Evolutionary conservation across 2,797 vertebrate genomes (phyloP).

Genomic region (Pangasius macronema): DNA sequence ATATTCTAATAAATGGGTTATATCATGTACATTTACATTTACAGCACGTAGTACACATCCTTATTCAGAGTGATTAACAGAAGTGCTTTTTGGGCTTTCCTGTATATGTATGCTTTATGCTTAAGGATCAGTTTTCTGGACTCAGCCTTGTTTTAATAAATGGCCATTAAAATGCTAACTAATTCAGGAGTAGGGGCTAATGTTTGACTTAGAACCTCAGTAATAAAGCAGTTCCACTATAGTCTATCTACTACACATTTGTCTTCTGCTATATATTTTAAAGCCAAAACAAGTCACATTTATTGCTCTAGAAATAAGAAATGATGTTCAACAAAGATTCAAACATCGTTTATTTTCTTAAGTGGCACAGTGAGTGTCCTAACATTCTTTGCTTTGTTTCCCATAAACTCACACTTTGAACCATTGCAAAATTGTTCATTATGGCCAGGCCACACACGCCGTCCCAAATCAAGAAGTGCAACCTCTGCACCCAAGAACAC

Average conservation of each 20-base stretch:
- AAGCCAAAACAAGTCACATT: background rate
- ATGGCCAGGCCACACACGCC: slow-evolving; percentile 57
- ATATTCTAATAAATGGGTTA: background rate
- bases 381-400: slow-evolving; percentile 12
- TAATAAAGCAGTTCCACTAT: background rate
- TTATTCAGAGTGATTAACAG: background rate
- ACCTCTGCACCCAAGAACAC: slow-evolving; percentile 56
- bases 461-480: slow-evolving; percentile 53
- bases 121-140: background rate
- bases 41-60: background rate
- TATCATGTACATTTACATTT: slow-evolving; percentile 6
- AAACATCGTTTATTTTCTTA: background rate
- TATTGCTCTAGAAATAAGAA: background rate
- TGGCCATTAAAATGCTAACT: background rate
- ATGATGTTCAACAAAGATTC: background rate
- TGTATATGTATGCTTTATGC: background rate
- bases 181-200: background rate
- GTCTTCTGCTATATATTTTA: background rate
- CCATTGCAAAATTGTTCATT: slow-evolving; percentile 40
- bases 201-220: background rate
- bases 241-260: background rate
- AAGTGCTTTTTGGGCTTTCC: background rate
- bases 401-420: slow-evolving; percentile 17
- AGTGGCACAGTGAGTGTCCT: background rate
- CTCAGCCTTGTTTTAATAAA: background rate